phyloP scores from a whole-genome alignment of 2,888 invertebrate genomes.

The Drosophila macrospina region DNA sequence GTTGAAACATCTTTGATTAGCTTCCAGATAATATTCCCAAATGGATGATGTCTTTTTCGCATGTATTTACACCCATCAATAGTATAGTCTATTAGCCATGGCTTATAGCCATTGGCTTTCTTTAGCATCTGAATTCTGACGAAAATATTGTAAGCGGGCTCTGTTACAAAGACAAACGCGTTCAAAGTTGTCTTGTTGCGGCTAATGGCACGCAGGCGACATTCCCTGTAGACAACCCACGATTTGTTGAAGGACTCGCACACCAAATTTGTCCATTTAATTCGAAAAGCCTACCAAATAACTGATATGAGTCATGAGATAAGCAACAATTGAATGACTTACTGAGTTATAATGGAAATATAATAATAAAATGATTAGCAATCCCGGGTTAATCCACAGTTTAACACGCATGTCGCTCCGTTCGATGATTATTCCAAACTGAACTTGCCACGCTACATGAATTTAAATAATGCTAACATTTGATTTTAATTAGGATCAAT shows the following conservation, averaged over 20 bases:
- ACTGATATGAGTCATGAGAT: neutral
- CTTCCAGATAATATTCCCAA: slow-evolving; percentile 13
- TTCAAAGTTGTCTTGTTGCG: slow-evolving; percentile 34
- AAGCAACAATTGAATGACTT: neutral
- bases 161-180: neutral
- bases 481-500: too few species aligned
- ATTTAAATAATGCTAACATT: too few species aligned
- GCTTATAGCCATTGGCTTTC: slow-evolving; percentile 40
- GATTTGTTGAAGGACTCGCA: slow-evolving; percentile 39
- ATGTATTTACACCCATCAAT: slow-evolving; percentile 24
- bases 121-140: slow-evolving; percentile 12
- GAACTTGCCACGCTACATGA: neutral
- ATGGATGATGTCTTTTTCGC: slow-evolving; percentile 12
- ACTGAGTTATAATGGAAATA: neutral
- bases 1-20: slow-evolving; percentile 21
- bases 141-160: slow-evolving; percentile 16
- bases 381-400: neutral
- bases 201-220: slow-evolving; percentile 24
- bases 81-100: slow-evolving; percentile 21
- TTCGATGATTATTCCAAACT: neutral
- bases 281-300: slow-evolving; percentile 1
- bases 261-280: slow-evolving; percentile 35
- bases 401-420: neutral
- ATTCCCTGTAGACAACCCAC: slow-evolving; percentile 12
- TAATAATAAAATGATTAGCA: neutral